Evolutionary conservation across 2,113 vertebrate genomes (phyloP).

Genomic region (Eonycteris spelaea): DNA sequence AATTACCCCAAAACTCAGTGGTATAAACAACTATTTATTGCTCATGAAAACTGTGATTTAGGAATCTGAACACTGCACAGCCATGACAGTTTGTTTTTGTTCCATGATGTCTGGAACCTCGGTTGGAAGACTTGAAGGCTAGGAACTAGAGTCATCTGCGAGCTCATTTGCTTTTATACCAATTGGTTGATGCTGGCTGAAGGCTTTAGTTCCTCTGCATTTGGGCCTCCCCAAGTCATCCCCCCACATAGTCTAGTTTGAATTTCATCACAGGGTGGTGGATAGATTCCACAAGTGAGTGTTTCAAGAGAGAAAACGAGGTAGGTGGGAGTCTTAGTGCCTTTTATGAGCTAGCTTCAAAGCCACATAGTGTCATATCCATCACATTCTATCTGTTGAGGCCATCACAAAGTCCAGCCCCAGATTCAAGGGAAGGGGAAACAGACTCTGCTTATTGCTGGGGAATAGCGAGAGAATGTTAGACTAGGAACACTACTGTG

Average conservation of each 20-base stretch:
- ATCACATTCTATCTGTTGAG: not conserved
- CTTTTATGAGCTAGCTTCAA: not conserved
- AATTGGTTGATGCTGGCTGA: not conserved
- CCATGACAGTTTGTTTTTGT: not conserved
- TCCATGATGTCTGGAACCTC: not conserved
- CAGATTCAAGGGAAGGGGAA: not conserved
- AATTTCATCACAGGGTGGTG: not conserved
- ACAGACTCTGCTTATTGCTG: not conserved
- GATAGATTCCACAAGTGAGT: not conserved
- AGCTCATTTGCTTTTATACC: not conserved
- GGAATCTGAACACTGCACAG: not conserved
- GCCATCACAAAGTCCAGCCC: not conserved
- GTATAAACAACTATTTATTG: not conserved
- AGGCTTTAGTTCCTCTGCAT: not conserved
- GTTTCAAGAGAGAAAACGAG: not conserved
- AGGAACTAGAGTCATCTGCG: not conserved
- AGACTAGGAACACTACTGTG: not conserved
- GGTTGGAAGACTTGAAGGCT: not conserved
- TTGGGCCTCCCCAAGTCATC: not conserved
- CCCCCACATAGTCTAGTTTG: not conserved
- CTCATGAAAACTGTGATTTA: not conserved
- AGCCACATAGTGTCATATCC: not conserved
- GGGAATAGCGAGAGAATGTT: not conserved
- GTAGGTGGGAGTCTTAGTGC: not conserved
- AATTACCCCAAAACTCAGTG: not conserved